A percentile compares a stretch with the other conserved stretches of the same genome.
These are phyloP conservation scores for Varanus komodoensis DNA, from an alignment of 2,113 vertebrate species.

Conservation along the genomic window DNA sequence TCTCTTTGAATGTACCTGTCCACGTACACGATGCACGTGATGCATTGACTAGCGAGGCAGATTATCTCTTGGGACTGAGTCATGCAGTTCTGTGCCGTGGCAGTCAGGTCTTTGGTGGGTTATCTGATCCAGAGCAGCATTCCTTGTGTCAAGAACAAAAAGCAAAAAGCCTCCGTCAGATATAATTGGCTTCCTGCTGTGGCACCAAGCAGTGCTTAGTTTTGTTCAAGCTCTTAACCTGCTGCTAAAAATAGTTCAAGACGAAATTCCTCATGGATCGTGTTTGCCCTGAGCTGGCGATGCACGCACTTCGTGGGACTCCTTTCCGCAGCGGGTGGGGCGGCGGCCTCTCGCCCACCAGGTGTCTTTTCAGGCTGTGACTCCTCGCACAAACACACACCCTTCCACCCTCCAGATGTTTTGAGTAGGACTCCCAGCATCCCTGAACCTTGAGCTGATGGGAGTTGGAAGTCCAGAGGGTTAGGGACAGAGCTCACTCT, in stretches of 20 bases:
- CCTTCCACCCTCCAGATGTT: too few species aligned
- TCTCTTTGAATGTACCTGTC: background rate
- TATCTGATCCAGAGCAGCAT: background rate
- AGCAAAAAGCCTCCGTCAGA: background rate
- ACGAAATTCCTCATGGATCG: background rate
- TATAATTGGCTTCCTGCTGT: conserved; percentile 8
- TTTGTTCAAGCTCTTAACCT: background rate
- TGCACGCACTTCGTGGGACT: background rate
- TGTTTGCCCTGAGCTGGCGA: background rate
- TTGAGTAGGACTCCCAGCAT: too few species aligned
- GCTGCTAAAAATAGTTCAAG: background rate
- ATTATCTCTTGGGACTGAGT: background rate
- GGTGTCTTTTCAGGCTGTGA: rapidly evolving
- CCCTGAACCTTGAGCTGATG: too few species aligned
- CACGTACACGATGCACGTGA: conserved; percentile 20
- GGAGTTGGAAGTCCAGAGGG: too few species aligned
- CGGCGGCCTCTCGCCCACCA: too few species aligned
- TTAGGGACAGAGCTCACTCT: background rate
- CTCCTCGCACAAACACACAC: too few species aligned
- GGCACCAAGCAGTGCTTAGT: background rate
- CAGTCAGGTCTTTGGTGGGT: background rate
- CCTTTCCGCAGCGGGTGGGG: background rate
- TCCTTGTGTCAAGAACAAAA: background rate
- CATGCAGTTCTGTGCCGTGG: background rate
- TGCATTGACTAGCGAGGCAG: background rate